Evolutionary conservation across 2,888 invertebrate species (phyloP), one percentile per base, ranked within the genome.

Genomic region (Minunthozetes semirufus): DNA sequence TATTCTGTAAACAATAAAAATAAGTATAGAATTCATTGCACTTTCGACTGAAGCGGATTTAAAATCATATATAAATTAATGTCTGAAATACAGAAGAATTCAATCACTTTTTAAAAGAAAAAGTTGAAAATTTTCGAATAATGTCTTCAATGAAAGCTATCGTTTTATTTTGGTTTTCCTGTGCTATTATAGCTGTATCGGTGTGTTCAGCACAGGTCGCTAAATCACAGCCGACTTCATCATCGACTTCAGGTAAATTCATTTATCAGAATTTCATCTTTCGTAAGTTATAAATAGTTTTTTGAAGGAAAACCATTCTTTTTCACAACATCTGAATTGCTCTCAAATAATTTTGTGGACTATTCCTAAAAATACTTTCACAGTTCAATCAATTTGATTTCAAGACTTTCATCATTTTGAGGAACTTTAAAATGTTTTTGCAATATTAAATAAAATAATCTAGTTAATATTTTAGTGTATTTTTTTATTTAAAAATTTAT

Each of bases 161-260:
- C 8, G 15, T 46, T 46, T 70, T 13, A 6, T 4, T 70, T 1
- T 19, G 22, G 2, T 8, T 70, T 15, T 22, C 13, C 11, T 11
- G 5, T 27, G 48, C 46, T 70, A 13, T 48, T 8, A 1, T 48
- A n/a, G n/a, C n/a, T 9, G 6, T 48, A 27, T 11, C 22, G 11
- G 1, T 48, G 11, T 70, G 70, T 48, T 42, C 70, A 27, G 70
- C 70, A 70, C 48, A 70, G 38, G 70, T 70, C 17, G 46, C 70
- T 22, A 70, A 70, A 70, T 70, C 70, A 46, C 70, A 70, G 17
- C 2, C 70, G 19, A 70, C 48, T 19, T 46, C 70, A 70, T 70
- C 70, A 5, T 25, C 70, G 15, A 70, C 15, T 25, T 2, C 70
- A 48, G 70, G 70, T 70, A 46, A 42, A 42, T 1, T 33, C 13